These are phyloP conservation scores for Lathronympha strigana DNA, from an alignment of 2,888 invertebrate genomes.

Conservation along the genomic window DNA sequence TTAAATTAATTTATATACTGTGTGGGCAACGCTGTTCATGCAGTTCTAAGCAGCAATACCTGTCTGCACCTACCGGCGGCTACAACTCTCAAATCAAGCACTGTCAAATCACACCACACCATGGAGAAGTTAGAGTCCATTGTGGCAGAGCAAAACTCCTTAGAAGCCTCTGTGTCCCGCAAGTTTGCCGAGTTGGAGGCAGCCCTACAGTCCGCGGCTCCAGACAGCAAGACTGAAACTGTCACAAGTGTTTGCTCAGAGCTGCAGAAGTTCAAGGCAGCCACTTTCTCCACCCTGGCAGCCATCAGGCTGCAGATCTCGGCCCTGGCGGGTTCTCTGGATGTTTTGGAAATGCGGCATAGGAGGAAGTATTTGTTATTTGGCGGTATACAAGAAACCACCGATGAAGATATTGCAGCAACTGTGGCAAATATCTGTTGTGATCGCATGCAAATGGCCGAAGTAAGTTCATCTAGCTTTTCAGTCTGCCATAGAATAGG, in stretches of 20 bases:
- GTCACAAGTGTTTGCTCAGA: neutral
- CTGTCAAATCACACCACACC: too few relatives aligned
- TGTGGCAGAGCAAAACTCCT: neutral
- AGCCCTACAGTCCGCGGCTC: neutral
- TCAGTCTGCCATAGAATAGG: constrained; percentile 13
- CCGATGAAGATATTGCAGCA: neutral
- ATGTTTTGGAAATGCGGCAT: constrained; percentile 7
- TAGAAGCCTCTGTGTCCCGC: neutral
- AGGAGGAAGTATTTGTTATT: neutral
- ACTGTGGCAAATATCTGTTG: neutral
- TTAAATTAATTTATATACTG: neutral
- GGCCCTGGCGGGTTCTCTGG: neutral
- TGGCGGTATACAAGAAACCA: neutral
- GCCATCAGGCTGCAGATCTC: neutral
- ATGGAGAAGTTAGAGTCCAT: too few relatives aligned
- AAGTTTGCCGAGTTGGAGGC: neutral
- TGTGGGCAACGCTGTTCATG: neutral
- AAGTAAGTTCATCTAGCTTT: neutral
- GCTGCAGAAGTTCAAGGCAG: neutral
- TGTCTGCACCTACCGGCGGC: constrained; percentile 2
- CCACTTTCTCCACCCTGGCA: neutral
- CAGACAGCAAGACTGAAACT: neutral
- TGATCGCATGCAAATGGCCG: neutral
- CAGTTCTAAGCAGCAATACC: neutral
- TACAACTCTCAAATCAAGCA: too few relatives aligned